Conservation (phyloP, 2,888 invertebrate genomes). For the Acleris sparsana region DNA sequence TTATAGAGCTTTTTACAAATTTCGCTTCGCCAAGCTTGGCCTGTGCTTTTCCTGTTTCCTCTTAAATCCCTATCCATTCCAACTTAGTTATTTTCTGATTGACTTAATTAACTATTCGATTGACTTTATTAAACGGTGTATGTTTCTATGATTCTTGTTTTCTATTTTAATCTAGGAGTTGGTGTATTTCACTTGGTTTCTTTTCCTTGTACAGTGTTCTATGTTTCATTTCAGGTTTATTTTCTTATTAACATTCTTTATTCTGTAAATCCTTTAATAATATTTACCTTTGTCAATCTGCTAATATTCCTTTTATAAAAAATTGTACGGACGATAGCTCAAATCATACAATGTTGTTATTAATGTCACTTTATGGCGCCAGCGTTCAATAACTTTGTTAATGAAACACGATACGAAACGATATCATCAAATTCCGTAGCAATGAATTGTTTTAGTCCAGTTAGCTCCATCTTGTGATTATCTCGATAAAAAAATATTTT, state of each 20-base stretch:
- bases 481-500: no score
- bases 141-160: conserved; percentile 10
- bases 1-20: conserved; percentile 51
- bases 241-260: background rate
- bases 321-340: no score
- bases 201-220: background rate
- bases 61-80: conserved; percentile 37
- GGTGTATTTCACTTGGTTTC: conserved; percentile 1
- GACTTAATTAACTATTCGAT: conserved; percentile 29
- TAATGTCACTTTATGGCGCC: no score
- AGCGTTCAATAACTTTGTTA: no score
- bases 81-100: conserved; percentile 32
- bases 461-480: no score
- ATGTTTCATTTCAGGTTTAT: background rate
- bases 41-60: conserved; percentile 42
- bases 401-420: no score
- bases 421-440: no score
- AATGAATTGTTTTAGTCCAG: no score
- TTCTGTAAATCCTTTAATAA: background rate
- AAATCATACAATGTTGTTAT: no score
- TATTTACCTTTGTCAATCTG: background rate
- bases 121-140: conserved; percentile 37
- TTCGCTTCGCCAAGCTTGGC: conserved; percentile 44
- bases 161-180: background rate
- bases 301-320: no score